Conservation (phyloP, 2,797 vertebrate species). For the Zenarchopterus dispar region DNA sequence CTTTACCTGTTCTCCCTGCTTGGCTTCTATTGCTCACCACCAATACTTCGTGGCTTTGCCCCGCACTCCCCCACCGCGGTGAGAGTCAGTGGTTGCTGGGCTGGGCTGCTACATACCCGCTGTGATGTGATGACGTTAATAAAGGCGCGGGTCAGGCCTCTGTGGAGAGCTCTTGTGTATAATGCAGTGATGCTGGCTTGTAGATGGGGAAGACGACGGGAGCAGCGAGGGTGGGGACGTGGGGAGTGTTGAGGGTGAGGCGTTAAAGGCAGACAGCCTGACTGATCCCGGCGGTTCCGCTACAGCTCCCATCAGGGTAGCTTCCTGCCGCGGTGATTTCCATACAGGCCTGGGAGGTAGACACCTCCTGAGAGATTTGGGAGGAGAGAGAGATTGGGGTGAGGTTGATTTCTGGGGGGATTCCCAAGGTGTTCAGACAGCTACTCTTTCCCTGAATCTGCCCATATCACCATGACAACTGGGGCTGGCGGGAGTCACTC, state of each 20-base stretch:
- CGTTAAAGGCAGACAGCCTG: conserved; percentile 15
- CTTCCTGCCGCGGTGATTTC: conserved; percentile 39
- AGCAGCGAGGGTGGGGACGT: conserved; percentile 16
- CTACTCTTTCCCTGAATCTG: conserved; percentile 56
- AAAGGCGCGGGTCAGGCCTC: conserved; percentile 57
- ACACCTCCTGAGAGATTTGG: conserved; percentile 30
- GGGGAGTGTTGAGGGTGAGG: neutral
- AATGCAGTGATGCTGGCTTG: conserved; percentile 42
- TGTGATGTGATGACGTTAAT: conserved; percentile 71
- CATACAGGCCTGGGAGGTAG: conserved; percentile 32
- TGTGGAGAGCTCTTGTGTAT: conserved; percentile 52
- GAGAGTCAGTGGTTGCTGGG: conserved; percentile 60
- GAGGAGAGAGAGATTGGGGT: neutral
- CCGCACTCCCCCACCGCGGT: conserved; percentile 42
- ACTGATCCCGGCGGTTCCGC: conserved; percentile 41
- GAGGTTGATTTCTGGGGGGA: conserved; percentile 40
- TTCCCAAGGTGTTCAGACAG: conserved; percentile 75
- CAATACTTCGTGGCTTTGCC: conserved; percentile 63
- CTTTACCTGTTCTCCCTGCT: conserved; percentile 44
- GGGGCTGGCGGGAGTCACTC: conserved; percentile 71
- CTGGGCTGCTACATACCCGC: conserved; percentile 64
- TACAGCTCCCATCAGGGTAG: conserved; percentile 39
- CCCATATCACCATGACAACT: conserved; percentile 84
- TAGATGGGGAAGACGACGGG: conserved; percentile 28
- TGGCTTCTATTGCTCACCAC: conserved; percentile 68